A percentile compares a stretch with the other conserved stretches of the same genome.
These are phyloP conservation scores for Ceratina calcarata DNA, from an alignment of 1,140 invertebrate genomes.

Conservation along the genomic window DNA sequence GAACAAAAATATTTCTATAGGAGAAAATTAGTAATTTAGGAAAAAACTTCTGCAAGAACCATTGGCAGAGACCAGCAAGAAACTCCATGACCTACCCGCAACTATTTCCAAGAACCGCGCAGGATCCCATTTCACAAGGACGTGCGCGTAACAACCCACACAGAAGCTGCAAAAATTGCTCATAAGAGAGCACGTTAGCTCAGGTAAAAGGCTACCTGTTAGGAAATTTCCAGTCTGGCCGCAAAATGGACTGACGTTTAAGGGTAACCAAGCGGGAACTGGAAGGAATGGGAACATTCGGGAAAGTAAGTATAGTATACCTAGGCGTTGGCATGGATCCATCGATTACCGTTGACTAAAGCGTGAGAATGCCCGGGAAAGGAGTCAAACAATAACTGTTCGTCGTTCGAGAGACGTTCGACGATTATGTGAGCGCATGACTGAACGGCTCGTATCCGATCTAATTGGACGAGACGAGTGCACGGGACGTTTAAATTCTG, in stretches of 20 bases:
- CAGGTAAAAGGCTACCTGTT: conserved; percentile 25
- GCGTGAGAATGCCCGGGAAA: conserved; percentile 45
- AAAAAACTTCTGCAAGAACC: not conserved
- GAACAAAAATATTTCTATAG: too few species aligned
- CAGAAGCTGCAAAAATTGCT: conserved; percentile 5
- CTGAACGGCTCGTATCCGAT: conserved; percentile 9
- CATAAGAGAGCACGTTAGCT: not conserved
- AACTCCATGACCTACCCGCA: not conserved
- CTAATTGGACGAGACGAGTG: conserved; percentile 13
- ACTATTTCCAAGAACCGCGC: not conserved
- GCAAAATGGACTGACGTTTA: not conserved
- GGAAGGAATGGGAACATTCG: not conserved
- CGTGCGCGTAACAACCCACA: not conserved
- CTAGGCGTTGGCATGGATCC: not conserved
- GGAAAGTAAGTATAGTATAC: not conserved
- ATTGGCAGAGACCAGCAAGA: not conserved
- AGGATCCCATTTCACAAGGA: not conserved
- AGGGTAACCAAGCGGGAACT: not conserved
- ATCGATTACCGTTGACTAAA: conserved; percentile 16
- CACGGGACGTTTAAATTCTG: conserved; percentile 54
- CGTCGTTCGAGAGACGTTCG: not conserved
- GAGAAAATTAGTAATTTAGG: too few species aligned
- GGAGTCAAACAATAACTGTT: conserved; percentile 34
- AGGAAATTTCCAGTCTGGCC: not conserved
- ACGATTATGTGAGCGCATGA: conserved; percentile 37